phyloP scores from a whole-genome alignment of 2,888 invertebrate genomes.

The Athalia circularis region DNA sequence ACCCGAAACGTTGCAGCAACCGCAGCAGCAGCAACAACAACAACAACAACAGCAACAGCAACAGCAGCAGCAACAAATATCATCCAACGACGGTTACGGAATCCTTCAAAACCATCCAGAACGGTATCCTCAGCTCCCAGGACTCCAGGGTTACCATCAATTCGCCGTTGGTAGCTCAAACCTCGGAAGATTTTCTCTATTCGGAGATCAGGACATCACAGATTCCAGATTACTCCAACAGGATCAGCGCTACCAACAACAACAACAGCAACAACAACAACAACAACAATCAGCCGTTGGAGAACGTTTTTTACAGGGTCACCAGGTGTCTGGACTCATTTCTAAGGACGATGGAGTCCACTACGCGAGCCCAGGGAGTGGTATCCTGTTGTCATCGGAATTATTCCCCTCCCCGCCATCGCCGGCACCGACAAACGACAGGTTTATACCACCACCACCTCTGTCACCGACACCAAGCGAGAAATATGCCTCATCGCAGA shows the following conservation, averaged over 20 bases:
- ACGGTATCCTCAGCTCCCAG: constrained; percentile 40
- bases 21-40: constrained; percentile 49
- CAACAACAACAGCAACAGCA: constrained; percentile 47
- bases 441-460: constrained; percentile 80
- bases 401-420: constrained; percentile 77
- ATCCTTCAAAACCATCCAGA: constrained; percentile 12
- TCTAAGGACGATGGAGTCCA: constrained; percentile 49
- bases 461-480: constrained; percentile 76
- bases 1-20: constrained; percentile 56
- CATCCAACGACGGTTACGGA: constrained; percentile 39
- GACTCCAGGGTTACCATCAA: constrained; percentile 58
- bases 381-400: constrained; percentile 75
- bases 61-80: constrained; percentile 44
- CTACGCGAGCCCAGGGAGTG: constrained; percentile 46
- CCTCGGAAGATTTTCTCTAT: constrained; percentile 55
- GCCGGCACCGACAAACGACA: constrained; percentile 77
- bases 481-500: constrained; percentile 69
- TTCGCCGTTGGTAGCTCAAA: constrained; percentile 52
- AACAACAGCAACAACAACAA: constrained; percentile 44
- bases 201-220: constrained; percentile 55
- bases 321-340: constrained; percentile 59
- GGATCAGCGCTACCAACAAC: constrained; percentile 46
- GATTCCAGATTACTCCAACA: constrained; percentile 51
- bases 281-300: constrained; percentile 48
- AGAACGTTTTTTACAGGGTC: constrained; percentile 49